These are phyloP conservation scores for Neopelma chrysocephalum DNA, from an alignment of 2,797 vertebrate species.

Conservation along the genomic window DNA sequence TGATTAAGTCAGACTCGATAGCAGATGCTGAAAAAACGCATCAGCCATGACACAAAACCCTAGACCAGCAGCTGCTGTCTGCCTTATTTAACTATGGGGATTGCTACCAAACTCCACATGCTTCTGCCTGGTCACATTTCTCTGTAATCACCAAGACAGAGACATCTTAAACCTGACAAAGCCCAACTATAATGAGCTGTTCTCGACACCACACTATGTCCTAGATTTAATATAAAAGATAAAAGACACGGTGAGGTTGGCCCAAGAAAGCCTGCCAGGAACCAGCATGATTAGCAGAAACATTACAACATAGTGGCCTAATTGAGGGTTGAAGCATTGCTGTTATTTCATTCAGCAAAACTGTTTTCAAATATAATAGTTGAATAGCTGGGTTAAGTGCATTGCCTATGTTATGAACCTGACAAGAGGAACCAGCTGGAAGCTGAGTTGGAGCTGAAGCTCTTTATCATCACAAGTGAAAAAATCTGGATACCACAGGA, in stretches of 20 bases:
- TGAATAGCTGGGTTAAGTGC: slow-evolving; percentile 22
- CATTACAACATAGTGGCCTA: not conserved
- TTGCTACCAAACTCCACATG: not conserved
- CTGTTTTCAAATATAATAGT: not conserved
- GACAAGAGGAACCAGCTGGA: slow-evolving; percentile 22
- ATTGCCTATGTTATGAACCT: not conserved
- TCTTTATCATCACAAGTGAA: slow-evolving; percentile 20
- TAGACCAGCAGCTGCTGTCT: slow-evolving; percentile 6
- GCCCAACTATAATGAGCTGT: not conserved
- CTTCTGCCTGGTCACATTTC: slow-evolving; percentile 6
- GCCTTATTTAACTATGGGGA: not conserved
- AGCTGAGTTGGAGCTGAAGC: slow-evolving; percentile 7
- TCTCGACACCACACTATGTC: not conserved
- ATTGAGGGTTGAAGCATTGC: not conserved
- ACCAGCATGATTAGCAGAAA: slow-evolving; percentile 2
- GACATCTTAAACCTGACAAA: not conserved
- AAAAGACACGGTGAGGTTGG: not conserved
- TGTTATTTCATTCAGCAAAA: slow-evolving; percentile 20
- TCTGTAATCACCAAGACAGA: not conserved
- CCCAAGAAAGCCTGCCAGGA: not conserved
- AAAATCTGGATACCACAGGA: not conserved
- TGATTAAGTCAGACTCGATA: not conserved
- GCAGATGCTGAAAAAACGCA: not conserved
- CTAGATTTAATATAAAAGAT: slow-evolving; percentile 23
- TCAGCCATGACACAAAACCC: not conserved